Evolutionary conservation across 1,140 invertebrate species (phyloP).

Genomic region (Drosophila ambigua): DNA sequence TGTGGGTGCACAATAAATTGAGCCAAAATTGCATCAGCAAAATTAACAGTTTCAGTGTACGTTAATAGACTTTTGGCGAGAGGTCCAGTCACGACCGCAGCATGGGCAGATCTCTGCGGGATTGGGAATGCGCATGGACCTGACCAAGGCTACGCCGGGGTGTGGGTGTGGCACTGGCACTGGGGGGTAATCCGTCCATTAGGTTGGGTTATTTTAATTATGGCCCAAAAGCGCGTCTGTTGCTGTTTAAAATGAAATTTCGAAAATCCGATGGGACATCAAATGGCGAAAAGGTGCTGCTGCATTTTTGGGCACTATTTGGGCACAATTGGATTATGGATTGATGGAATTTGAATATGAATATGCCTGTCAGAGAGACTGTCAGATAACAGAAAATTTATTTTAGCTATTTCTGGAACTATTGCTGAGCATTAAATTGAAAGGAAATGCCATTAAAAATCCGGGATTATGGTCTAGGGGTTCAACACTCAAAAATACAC

Average conservation of each 20-base stretch:
- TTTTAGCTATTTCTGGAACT: too few species aligned
- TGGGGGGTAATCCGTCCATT: constrained; percentile 36
- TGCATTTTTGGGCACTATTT: constrained; percentile 7
- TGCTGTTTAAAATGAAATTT: constrained; percentile 52
- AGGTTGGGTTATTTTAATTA: constrained; percentile 58
- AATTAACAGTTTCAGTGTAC: constrained; percentile 79
- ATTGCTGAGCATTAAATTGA: too few species aligned
- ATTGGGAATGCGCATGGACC: constrained; percentile 7
- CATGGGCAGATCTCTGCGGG: background rate
- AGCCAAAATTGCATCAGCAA: constrained; percentile 79
- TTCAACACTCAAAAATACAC: too few species aligned
- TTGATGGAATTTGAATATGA: too few species aligned
- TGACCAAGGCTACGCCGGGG: background rate
- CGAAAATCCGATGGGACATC: constrained; percentile 3
- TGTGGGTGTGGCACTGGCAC: background rate
- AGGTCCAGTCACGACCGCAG: constrained; percentile 14
- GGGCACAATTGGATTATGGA: constrained; percentile 5
- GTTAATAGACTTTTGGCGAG: constrained; percentile 76
- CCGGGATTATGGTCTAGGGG: too few species aligned
- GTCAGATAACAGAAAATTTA: too few species aligned
- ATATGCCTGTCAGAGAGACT: too few species aligned
- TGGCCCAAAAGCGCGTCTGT: constrained; percentile 41
- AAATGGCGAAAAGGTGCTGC: background rate
- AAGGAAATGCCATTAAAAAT: too few species aligned
- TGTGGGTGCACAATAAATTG: constrained; percentile 81